These are phyloP conservation scores for Tachysurus vachellii DNA, from an alignment of 2,113 vertebrate genomes.

Conservation along the genomic window DNA sequence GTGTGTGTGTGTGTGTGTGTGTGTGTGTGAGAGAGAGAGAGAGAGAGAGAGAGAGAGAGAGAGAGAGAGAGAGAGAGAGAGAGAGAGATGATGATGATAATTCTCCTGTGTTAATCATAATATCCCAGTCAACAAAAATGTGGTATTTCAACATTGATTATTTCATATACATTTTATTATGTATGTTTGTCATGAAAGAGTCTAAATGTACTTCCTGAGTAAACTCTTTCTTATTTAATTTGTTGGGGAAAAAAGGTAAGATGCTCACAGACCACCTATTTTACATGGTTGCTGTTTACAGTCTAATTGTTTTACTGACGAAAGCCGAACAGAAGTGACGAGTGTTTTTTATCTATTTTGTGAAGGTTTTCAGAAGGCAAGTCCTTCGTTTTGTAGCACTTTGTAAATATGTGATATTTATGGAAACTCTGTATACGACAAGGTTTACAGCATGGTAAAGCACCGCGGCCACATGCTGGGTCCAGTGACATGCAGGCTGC, in stretches of 20 bases:
- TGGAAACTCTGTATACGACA: background rate
- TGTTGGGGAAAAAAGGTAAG: background rate
- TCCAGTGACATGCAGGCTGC: background rate
- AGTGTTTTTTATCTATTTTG: background rate
- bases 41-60: background rate
- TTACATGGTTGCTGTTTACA: constrained; percentile 42
- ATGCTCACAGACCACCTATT: constrained; percentile 1
- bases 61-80: background rate
- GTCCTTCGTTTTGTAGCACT: constrained; percentile 44
- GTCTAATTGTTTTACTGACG: constrained; percentile 5
- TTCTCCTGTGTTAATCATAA: background rate
- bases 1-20: constrained; percentile 28
- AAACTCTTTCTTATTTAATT: background rate
- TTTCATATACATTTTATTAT: background rate
- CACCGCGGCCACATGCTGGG: background rate
- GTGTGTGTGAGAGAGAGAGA: constrained; percentile 6
- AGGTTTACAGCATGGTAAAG: constrained; percentile 36
- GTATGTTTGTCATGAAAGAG: background rate
- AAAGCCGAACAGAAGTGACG: background rate
- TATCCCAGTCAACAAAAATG: background rate
- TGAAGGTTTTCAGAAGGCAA: constrained; percentile 12
- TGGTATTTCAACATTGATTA: background rate
- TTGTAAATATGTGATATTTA: constrained; percentile 40
- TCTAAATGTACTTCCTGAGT: background rate
- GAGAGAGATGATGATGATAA: background rate